A percentile compares a stretch with the other conserved stretches of the same genome.
Conservation (phyloP, 92 coral and sea anemone genomes). For the Micromussa lordhowensis region DNA sequence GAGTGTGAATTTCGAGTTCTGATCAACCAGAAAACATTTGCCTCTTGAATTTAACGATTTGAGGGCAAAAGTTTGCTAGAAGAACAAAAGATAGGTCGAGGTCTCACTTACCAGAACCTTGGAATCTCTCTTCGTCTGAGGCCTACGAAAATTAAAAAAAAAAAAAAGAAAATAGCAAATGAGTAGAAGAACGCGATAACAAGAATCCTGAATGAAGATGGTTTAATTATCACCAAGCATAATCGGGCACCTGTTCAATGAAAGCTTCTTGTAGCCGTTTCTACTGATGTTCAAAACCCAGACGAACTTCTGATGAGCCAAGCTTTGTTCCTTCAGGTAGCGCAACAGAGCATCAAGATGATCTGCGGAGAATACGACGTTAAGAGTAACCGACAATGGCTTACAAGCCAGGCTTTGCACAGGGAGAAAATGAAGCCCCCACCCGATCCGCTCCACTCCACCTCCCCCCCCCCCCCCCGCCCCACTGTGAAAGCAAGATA, state of each 20-base stretch:
- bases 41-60: too few species aligned
- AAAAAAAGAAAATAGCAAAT: neutral
- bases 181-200: neutral
- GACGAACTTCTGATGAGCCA: constrained; percentile 71
- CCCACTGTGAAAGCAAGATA: neutral
- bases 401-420: neutral
- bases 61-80: too few species aligned
- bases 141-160: too few species aligned
- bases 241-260: constrained; percentile 77
- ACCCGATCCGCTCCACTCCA: too few species aligned
- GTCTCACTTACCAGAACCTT: constrained; percentile 34
- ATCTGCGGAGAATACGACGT: constrained; percentile 29
- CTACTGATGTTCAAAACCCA: constrained; percentile 87
- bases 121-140: constrained; percentile 30
- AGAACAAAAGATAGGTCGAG: neutral
- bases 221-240: too few species aligned
- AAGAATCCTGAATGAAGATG: neutral
- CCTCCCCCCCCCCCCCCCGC: neutral
- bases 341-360: constrained; percentile 71
- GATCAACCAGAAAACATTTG: too few species aligned
- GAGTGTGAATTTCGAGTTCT: too few species aligned
- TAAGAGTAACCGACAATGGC: neutral
- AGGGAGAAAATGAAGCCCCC: neutral
- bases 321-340: constrained; percentile 76
- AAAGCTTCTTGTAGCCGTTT: constrained; percentile 82